Evolutionary conservation across 2,888 invertebrate species (phyloP), one percentile per base, ranked within the genome.

Genomic region (Ichneumon xanthorius): DNA sequence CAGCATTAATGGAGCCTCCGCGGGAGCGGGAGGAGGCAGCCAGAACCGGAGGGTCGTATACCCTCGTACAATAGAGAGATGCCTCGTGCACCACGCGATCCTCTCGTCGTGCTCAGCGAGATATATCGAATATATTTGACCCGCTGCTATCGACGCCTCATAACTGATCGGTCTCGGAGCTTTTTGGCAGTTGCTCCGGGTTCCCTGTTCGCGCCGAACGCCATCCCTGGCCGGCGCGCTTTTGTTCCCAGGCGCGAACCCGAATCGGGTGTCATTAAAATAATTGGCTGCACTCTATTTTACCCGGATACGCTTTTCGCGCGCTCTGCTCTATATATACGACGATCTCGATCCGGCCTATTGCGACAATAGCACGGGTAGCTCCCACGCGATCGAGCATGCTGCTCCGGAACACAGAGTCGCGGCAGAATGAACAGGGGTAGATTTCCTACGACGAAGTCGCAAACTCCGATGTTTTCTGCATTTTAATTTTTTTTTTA

Each of bases 61-160:
- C 40, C 71, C 71, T 71, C 73, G 61, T 68, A 79, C 83, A 83
- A 83, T 83, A n/a, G 83, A 79, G 83, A 61, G 61, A 67, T 70
- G 83, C 83, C 83, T 79, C 68, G 48, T 61, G 78, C 79, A 79
- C 72, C 55, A 67, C 61, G 53, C 78, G 63, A 67, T 82, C 16
- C 63, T 63, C 63, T 63, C 63, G 30, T 14, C 63, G 30, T 4
- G 22, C 26, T 61, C 68, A 40, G 26, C 55, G 73, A 48, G 68
- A 79, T 79, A 83, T 83, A 83, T 79, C 83, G 83, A 80, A 73
- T 86, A 80, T 80, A 80, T 83, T 84, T 80, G 76, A 83, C 73
- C 73, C 58, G 80, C 81, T 86, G 85, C 81, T 82, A 85, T 86
- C 79, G 80, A 86, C 86, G 73, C 80, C 45, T 72, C 78, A 80